A percentile compares a stretch with the other conserved stretches of the same genome.
These are phyloP conservation scores for Arizona elegans DNA, from an alignment of 2,113 vertebrate genomes.

Conservation along the genomic window DNA sequence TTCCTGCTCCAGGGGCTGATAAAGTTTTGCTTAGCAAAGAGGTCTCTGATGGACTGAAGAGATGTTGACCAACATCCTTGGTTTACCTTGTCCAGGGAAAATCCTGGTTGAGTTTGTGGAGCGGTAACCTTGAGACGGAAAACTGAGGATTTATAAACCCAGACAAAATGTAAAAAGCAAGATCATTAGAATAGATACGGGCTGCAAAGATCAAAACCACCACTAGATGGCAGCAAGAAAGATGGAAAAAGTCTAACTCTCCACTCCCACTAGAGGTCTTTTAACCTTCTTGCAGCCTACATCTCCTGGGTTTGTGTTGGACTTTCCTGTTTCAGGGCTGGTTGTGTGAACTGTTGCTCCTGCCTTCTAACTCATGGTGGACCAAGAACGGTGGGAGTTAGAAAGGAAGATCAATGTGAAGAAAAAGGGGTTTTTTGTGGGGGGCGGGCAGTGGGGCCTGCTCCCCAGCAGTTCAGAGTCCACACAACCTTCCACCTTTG, in stretches of 20 bases:
- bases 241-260: neutral
- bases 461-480: neutral
- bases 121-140: constrained; percentile 23
- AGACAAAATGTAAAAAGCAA: constrained; percentile 51
- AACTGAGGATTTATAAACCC: constrained; percentile 43
- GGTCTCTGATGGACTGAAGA: constrained; percentile 13
- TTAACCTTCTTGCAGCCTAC: constrained; percentile 28
- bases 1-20: neutral
- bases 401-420: neutral
- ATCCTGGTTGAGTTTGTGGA: constrained; percentile 23
- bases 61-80: constrained; percentile 15
- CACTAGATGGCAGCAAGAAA: neutral
- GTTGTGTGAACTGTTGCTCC: constrained; percentile 27
- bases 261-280: neutral
- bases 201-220: neutral
- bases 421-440: neutral
- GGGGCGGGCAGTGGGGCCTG: neutral
- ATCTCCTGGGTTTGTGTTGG: constrained; percentile 46
- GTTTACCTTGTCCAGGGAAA: constrained; percentile 33
- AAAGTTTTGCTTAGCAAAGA: constrained; percentile 2
- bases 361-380: constrained; percentile 6
- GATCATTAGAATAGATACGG: constrained; percentile 35
- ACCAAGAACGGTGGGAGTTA: neutral
- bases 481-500: neutral
- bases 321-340: constrained; percentile 29